phyloP scores from a whole-genome alignment of 2,888 invertebrate species.

The Epirrita christyi region DNA sequence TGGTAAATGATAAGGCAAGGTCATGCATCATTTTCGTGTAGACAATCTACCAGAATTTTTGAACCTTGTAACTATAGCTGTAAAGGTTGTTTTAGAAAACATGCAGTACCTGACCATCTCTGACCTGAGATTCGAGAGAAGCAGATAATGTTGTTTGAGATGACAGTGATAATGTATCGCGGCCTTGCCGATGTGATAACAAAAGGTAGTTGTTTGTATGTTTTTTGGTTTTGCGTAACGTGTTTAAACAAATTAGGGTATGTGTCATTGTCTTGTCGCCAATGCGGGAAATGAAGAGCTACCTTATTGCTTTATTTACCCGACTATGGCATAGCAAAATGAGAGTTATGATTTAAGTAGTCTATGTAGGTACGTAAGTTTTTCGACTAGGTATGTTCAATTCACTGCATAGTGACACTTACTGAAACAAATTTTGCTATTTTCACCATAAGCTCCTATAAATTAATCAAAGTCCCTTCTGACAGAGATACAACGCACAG shows the following conservation, averaged over 20 bases:
- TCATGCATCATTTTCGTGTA: constrained; percentile 15
- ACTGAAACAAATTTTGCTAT: too few relatives aligned
- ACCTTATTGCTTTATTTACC: too few relatives aligned
- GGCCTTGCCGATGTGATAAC: constrained; percentile 53
- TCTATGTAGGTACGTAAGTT: too few relatives aligned
- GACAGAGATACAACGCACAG: too few relatives aligned
- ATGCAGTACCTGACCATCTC: constrained; percentile 40
- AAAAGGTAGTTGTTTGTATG: constrained; percentile 32
- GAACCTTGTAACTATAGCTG: constrained; percentile 14
- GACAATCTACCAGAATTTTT: background rate
- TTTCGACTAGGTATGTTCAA: too few relatives aligned
- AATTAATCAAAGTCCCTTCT: too few relatives aligned
- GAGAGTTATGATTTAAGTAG: too few relatives aligned
- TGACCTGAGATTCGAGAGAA: constrained; percentile 40
- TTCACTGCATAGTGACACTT: too few relatives aligned
- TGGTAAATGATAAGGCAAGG: constrained; percentile 35
- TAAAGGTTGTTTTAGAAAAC: constrained; percentile 32
- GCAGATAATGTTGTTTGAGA: constrained; percentile 59
- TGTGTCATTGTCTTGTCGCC: constrained; percentile 8
- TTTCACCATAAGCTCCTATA: too few relatives aligned
- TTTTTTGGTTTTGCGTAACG: constrained; percentile 25
- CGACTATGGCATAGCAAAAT: too few relatives aligned
- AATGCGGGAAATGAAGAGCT: background rate
- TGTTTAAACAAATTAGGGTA: constrained; percentile 20
- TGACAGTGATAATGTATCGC: constrained; percentile 60